Evolutionary conservation across 1,140 invertebrate species (phyloP).

Genomic region (Drosophila arizonae): DNA sequence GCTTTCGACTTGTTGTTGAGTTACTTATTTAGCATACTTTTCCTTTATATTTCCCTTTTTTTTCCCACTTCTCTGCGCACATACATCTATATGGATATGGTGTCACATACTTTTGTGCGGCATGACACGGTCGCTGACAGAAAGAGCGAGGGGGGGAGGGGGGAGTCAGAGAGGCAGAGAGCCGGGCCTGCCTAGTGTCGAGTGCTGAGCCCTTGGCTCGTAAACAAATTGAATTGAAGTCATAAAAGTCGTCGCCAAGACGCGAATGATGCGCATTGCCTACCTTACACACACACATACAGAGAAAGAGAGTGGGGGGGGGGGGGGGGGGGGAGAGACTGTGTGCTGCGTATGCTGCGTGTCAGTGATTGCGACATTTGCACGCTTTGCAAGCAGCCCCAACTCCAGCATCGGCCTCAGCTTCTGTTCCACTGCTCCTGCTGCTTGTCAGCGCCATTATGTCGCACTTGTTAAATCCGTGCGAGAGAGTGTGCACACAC

Average conservation of each 20-base stretch:
- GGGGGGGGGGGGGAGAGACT: neutral
- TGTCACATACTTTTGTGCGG: constrained; percentile 1
- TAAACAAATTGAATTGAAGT: constrained; percentile 82
- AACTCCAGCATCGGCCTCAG: neutral
- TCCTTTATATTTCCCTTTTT: constrained; percentile 12
- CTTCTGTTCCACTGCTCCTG: constrained; percentile 18
- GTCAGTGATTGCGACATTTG: constrained; percentile 72
- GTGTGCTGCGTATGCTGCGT: constrained; percentile 61
- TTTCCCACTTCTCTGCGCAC: constrained; percentile 8
- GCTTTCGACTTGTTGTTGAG: constrained; percentile 35
- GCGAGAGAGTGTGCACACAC: constrained; percentile 50
- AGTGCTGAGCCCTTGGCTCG: constrained; percentile 50
- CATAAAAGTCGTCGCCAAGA: constrained; percentile 78
- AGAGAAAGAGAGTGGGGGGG: no score
- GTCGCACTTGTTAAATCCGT: constrained; percentile 75
- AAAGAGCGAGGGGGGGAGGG: neutral
- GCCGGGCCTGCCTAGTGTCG: neutral
- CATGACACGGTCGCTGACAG: constrained; percentile 4
- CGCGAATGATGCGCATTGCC: constrained; percentile 34
- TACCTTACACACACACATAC: neutral
- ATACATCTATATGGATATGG: neutral
- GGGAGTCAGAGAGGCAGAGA: neutral
- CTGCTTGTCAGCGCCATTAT: constrained; percentile 75
- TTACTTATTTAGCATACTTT: constrained; percentile 70
- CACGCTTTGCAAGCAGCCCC: constrained; percentile 26